Base-by-base conservation (phyloP, 23 tunicate genomes). In the Diplosoma virens region DNA sequence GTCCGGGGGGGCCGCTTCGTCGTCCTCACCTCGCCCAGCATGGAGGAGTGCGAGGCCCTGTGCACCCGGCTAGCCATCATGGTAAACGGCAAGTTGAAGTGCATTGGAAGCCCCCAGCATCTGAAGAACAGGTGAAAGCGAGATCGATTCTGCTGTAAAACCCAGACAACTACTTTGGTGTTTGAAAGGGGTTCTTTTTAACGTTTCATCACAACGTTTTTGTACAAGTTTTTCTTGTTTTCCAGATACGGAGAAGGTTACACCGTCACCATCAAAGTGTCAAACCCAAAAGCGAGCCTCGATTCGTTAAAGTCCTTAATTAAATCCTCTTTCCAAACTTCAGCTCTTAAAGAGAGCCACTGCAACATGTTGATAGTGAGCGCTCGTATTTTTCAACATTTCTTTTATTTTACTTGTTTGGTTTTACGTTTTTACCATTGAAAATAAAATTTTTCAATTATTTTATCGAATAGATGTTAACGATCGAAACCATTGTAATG, bases 31-130 rank as follows among this genome's bases (percentile, higher is more conserved):
- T 85, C 94, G 28, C 99, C 89, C 81, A 80, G 88, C 78, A 94
- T 94, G 99, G 99, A 94, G 56, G 99, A 94, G 58, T 94, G 99
- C 47, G 99, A 94, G 66, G 95, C 89, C 34, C 59, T 94, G 36
- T 94, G 99, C 58, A 75, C 83, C 20, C 56, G 99, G 32, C 71
- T 94, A 50, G 95, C 99, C 26, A 94, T 94, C 70, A 94, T 94
- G 99, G 99, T 94, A 35, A 87, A 87, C 54, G 99, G 99, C 3
- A 66, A 68, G 32, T 84, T 94, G 32, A 54, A 75, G 48, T 94
- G 99, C 35, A 50, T 94, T 37, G 99, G 99, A 26, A 83, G 94
- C 32, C 92, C 95, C 22, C 99, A 94, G 69, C 95, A 87, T 67
- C 63, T 94, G 27, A 94, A 94, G 58, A 87, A 87, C 73, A 89